Evolutionary conservation across 2,888 invertebrate species (phyloP).

Genomic region (Epiblema foenella): DNA sequence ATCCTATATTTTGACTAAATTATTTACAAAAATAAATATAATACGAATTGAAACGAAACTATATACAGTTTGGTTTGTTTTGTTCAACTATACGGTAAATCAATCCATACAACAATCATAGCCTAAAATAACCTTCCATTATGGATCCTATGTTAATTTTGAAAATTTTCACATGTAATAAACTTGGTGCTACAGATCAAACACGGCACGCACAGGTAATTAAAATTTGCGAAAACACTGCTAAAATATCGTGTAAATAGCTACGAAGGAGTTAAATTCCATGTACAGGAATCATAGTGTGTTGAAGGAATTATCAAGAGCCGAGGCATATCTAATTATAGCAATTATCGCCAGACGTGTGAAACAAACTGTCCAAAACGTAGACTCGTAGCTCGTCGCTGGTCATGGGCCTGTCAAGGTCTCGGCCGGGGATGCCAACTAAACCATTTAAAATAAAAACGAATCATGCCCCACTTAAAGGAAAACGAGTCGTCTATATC

Average conservation of each 20-base stretch:
- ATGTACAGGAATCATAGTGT: conserved; percentile 53
- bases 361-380: conserved; percentile 40
- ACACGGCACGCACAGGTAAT: conserved; percentile 18
- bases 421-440: conserved; percentile 31
- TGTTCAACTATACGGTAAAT: too few species aligned
- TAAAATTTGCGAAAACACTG: conserved; percentile 51
- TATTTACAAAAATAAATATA: too few species aligned
- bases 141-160: conserved; percentile 29
- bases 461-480: not conserved
- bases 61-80: too few species aligned
- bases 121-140: conserved; percentile 36
- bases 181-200: conserved; percentile 15
- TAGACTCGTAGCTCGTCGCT: conserved; percentile 39
- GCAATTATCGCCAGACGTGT: conserved; percentile 55
- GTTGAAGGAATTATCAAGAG: conserved; percentile 57
- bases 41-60: too few species aligned
- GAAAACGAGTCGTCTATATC: not conserved
- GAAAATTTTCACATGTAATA: conserved; percentile 29
- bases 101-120: too few species aligned
- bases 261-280: conserved; percentile 48
- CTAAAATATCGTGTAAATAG: conserved; percentile 57
- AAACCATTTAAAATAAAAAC: not conserved
- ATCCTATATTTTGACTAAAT: too few species aligned
- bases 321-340: conserved; percentile 65
- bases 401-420: conserved; percentile 41